These are phyloP conservation scores for Drosophila parvula DNA, from an alignment of 1,140 invertebrate species.

Conservation along the genomic window DNA sequence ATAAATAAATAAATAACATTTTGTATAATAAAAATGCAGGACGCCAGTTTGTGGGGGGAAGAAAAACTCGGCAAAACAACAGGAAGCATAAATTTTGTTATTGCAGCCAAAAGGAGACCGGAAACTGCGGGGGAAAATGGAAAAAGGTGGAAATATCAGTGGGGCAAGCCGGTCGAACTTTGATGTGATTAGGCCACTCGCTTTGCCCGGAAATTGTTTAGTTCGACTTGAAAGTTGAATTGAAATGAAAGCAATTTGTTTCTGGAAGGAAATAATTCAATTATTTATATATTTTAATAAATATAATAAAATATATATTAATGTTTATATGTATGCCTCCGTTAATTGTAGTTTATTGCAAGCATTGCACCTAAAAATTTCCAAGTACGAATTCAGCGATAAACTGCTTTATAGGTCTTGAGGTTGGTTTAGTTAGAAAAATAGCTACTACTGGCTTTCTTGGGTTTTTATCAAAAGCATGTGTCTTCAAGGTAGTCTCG, in stretches of 20 bases:
- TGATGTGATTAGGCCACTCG: constrained; percentile 49
- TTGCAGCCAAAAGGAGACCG: constrained; percentile 22
- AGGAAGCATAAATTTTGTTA: constrained; percentile 54
- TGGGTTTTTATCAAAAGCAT: no score
- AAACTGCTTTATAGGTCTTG: no score
- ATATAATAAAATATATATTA: no score
- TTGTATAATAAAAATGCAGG: constrained; percentile 55
- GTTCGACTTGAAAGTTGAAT: constrained; percentile 2
- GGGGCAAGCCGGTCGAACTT: constrained; percentile 32
- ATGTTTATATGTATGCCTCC: no score
- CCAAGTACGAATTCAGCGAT: no score
- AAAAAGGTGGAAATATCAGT: constrained; percentile 1
- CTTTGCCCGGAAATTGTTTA: constrained; percentile 40
- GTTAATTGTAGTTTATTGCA: no score
- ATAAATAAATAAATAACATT: constrained; percentile 75
- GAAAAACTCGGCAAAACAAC: constrained; percentile 53
- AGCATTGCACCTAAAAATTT: no score
- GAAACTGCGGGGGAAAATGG: background rate
- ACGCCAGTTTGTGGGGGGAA: background rate
- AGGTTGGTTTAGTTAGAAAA: no score
- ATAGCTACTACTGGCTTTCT: no score
- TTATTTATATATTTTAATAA: no score
- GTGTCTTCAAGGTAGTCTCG: no score
- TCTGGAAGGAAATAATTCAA: no score
- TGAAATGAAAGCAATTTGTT: constrained; percentile 14